A percentile compares a stretch with the other conserved stretches of the same genome.
phyloP scores from a whole-genome alignment of 2,888 invertebrate species.

The Dioctria linearis region DNA sequence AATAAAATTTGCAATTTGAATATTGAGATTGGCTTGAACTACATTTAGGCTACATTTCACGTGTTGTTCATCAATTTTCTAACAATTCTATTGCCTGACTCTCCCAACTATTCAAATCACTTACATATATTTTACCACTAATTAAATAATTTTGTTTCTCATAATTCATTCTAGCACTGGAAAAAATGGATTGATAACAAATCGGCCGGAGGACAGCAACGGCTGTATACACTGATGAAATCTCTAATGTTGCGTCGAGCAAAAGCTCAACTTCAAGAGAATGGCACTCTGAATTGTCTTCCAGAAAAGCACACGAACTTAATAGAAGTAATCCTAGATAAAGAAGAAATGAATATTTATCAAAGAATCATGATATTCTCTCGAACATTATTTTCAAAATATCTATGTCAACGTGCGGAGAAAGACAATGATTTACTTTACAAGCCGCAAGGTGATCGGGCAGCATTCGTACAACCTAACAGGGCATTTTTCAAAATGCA shows the following conservation, averaged over 20 bases:
- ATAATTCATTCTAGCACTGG: constrained; percentile 78
- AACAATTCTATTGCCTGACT: no score
- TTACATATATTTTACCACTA: no score
- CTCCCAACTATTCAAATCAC: no score
- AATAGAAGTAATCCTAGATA: constrained; percentile 76
- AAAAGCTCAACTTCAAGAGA: constrained; percentile 82
- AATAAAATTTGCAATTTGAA: no score
- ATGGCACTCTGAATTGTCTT: constrained; percentile 66
- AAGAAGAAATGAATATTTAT: constrained; percentile 84
- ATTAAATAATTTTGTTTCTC: not conserved
- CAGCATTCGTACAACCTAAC: constrained; percentile 69
- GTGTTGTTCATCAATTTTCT: no score
- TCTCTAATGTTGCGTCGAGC: constrained; percentile 90
- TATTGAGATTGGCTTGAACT: no score
- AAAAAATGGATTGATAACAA: constrained; percentile 94
- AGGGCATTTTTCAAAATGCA: constrained; percentile 75
- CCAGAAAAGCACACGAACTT: constrained; percentile 76
- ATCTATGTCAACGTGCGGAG: constrained; percentile 82
- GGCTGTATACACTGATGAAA: constrained; percentile 73
- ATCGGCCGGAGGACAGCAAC: constrained; percentile 36
- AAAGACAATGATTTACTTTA: constrained; percentile 71
- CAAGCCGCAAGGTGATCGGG: constrained; percentile 60
- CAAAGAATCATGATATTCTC: constrained; percentile 82
- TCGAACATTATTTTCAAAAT: constrained; percentile 83
- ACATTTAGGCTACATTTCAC: no score